Conservation (phyloP, 2,113 vertebrate species). For the Megaleporinus macrocephalus region DNA sequence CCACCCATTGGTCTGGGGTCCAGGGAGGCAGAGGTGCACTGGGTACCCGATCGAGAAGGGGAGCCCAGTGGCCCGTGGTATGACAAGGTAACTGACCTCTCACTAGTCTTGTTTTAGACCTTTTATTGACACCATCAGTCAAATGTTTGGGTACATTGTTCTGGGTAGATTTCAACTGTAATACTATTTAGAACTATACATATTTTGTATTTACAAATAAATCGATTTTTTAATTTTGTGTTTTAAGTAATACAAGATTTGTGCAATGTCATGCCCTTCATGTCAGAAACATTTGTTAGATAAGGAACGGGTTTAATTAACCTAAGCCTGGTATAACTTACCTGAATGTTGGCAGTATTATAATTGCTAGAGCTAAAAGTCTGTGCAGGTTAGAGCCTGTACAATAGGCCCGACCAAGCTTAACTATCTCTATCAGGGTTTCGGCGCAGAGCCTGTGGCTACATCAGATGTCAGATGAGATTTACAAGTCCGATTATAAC, state of each 20-base stretch:
- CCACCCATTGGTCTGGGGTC: conserved; percentile 50
- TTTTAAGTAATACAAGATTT: too few relatives aligned
- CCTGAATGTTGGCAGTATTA: not conserved
- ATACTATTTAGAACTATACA: too few relatives aligned
- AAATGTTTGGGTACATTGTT: too few relatives aligned
- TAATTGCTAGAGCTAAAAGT: conserved; percentile 19
- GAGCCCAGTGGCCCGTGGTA: conserved; percentile 79
- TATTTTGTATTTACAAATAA: too few relatives aligned
- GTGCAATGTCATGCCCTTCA: not conserved
- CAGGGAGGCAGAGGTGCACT: conserved; percentile 62
- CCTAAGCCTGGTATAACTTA: not conserved
- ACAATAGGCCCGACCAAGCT: conserved; percentile 51
- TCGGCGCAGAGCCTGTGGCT: conserved; percentile 39
- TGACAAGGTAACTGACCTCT: conserved; percentile 75
- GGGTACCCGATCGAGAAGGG: conserved; percentile 74
- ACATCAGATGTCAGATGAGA: conserved; percentile 45
- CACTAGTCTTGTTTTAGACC: not conserved
- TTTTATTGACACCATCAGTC: too few relatives aligned
- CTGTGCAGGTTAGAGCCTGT: not conserved
- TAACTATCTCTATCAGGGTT: conserved; percentile 47
- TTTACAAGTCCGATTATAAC: conserved; percentile 53
- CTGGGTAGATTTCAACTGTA: too few relatives aligned
- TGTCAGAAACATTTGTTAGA: conserved; percentile 2
- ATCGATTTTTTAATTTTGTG: too few relatives aligned
- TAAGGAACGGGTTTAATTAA: conserved; percentile 12